Evolutionary conservation across 2,113 vertebrate species (phyloP).

Genomic region (Rhynchopsitta pachyrhyncha): DNA sequence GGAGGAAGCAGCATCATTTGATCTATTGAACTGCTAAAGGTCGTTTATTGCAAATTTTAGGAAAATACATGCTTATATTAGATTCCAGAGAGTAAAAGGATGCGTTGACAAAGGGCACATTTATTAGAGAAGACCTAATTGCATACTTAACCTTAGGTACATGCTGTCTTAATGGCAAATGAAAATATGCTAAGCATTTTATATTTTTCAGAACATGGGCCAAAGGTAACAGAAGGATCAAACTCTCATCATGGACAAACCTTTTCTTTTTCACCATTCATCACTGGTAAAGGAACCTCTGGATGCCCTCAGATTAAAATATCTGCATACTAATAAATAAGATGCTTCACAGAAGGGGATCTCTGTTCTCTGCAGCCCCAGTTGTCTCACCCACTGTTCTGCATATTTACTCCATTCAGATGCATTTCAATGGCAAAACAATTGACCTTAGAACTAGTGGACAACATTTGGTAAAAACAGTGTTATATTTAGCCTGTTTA

Average conservation of each 20-base stretch:
- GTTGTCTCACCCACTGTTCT: neutral
- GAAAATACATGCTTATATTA: neutral
- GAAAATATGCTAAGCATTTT: neutral
- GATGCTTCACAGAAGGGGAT: neutral
- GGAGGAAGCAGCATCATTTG: neutral
- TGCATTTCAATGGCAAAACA: neutral
- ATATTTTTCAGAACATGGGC: neutral
- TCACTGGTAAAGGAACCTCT: neutral
- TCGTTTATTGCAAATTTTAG: neutral
- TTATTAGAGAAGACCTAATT: constrained; percentile 38
- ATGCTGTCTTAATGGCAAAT: neutral
- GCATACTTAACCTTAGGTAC: constrained; percentile 30
- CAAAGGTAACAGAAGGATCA: neutral
- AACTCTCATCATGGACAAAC: neutral
- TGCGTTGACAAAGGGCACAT: neutral
- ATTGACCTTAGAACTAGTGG: neutral
- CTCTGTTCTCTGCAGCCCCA: neutral
- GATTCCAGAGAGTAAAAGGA: neutral
- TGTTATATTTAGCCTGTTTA: neutral
- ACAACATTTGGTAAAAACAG: neutral
- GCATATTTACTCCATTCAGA: neutral
- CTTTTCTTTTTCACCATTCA: neutral
- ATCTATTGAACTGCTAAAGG: neutral
- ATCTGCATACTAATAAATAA: neutral
- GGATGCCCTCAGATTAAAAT: neutral